Conservation (phyloP, 2,888 invertebrate genomes). For the Megaustenia siamemsis region DNA sequence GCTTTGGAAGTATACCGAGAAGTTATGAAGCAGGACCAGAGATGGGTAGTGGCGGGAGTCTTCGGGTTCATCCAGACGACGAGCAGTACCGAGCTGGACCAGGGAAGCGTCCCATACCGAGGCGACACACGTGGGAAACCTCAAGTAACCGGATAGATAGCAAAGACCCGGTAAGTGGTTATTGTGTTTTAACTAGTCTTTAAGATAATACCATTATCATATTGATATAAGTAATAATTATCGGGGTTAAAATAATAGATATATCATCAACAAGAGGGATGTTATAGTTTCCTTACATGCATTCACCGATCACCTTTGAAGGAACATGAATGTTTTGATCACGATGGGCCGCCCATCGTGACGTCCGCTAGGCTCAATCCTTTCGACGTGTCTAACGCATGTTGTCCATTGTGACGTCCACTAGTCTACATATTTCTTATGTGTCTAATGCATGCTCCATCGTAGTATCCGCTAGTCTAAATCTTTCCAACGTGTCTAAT, state of each 20-base stretch:
- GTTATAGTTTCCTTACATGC: too few relatives aligned
- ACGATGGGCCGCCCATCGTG: too few relatives aligned
- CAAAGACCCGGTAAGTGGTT: slow-evolving; percentile 29
- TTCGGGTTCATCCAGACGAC: slow-evolving; percentile 16
- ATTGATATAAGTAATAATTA: background rate
- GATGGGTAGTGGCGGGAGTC: background rate
- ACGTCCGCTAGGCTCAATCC: too few relatives aligned
- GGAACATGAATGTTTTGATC: too few relatives aligned
- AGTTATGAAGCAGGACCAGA: slow-evolving; percentile 3
- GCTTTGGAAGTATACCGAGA: background rate
- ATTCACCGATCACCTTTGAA: too few relatives aligned
- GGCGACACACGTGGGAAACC: slow-evolving; percentile 35
- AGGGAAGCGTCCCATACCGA: slow-evolving; percentile 23
- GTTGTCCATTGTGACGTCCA: too few relatives aligned
- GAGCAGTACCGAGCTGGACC: slow-evolving; percentile 43
- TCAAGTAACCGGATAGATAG: background rate
- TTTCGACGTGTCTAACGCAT: too few relatives aligned
- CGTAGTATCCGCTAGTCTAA: too few relatives aligned
- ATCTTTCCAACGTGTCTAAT: too few relatives aligned
- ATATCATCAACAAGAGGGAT: too few relatives aligned
- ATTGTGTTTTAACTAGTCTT: background rate
- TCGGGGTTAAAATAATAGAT: background rate
- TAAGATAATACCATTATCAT: background rate
- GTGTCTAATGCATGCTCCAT: too few relatives aligned
- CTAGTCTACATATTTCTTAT: too few relatives aligned